These are phyloP conservation scores for Corythucha ciliata DNA, from an alignment of 2,888 invertebrate species.

Conservation along the genomic window DNA sequence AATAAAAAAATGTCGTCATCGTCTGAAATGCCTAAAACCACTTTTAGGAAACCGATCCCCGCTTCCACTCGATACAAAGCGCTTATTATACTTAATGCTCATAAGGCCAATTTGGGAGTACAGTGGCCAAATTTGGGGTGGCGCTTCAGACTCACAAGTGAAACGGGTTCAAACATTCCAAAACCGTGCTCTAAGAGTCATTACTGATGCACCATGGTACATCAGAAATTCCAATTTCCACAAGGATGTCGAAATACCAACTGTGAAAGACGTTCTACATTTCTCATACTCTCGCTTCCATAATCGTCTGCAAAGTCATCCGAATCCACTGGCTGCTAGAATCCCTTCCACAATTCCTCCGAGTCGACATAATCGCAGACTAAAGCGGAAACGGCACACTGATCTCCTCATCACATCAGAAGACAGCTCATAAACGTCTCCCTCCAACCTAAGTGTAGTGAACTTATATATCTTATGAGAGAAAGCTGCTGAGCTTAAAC, in stretches of 20 bases:
- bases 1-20: not conserved
- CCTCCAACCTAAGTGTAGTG: too few species aligned
- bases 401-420: too few species aligned
- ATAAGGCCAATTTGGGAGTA: constrained; percentile 13
- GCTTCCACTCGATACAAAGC: too few species aligned
- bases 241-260: constrained; percentile 9
- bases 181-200: too few species aligned
- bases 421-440: too few species aligned
- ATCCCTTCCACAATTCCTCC: not conserved
- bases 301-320: not conserved
- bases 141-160: too few species aligned
- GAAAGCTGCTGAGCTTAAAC: too few species aligned
- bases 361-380: not conserved
- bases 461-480: too few species aligned
- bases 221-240: not conserved
- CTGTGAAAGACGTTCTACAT: not conserved
- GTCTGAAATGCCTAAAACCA: not conserved
- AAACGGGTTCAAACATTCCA: too few species aligned
- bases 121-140: constrained; percentile 1
- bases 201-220: too few species aligned
- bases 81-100: constrained; percentile 1
- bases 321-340: not conserved
- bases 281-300: constrained; percentile 5
- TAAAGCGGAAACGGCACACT: constrained; percentile 4
- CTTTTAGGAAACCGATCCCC: too few species aligned